Conservation (phyloP, 1,140 invertebrate species). For the Drosophila seguyi region DNA sequence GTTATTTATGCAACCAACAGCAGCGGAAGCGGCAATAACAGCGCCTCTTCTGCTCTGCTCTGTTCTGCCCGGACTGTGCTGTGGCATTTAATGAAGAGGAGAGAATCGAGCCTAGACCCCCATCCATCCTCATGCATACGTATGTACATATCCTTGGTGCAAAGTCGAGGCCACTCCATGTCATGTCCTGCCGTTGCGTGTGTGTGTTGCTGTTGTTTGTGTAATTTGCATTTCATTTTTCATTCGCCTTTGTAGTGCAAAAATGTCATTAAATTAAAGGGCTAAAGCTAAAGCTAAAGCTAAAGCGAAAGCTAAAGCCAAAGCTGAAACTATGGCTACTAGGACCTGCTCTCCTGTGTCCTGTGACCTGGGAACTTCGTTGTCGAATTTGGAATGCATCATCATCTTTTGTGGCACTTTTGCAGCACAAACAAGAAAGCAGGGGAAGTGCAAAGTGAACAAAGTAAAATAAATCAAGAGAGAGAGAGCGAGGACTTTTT, state of each 20-base stretch:
- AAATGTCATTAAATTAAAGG: slow-evolving; percentile 81
- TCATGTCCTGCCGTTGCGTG: slow-evolving; percentile 41
- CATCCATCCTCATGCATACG: background rate
- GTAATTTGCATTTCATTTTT: slow-evolving; percentile 79
- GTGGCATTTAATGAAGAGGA: slow-evolving; percentile 73
- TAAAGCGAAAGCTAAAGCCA: background rate
- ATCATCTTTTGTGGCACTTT: slow-evolving; percentile 14
- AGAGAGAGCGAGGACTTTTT: background rate
- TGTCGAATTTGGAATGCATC: slow-evolving; percentile 9
- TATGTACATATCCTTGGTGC: slow-evolving; percentile 8
- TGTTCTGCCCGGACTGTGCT: slow-evolving; percentile 20
- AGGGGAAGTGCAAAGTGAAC: background rate
- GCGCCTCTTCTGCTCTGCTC: slow-evolving; percentile 28
- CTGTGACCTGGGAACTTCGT: no score
- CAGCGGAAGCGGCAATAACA: slow-evolving; percentile 30
- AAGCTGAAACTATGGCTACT: background rate
- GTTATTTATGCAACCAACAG: slow-evolving; percentile 71
- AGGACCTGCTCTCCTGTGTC: background rate
- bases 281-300: slow-evolving; percentile 12
- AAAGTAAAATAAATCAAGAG: slow-evolving; percentile 36
- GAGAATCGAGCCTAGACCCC: slow-evolving; percentile 11
- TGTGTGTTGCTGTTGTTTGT: slow-evolving; percentile 39
- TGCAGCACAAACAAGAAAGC: background rate
- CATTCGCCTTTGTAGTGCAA: slow-evolving; percentile 66
- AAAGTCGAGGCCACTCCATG: slow-evolving; percentile 70